Evolutionary conservation across 2,888 invertebrate species (phyloP).

Genomic region (Orthosia gracilis): DNA sequence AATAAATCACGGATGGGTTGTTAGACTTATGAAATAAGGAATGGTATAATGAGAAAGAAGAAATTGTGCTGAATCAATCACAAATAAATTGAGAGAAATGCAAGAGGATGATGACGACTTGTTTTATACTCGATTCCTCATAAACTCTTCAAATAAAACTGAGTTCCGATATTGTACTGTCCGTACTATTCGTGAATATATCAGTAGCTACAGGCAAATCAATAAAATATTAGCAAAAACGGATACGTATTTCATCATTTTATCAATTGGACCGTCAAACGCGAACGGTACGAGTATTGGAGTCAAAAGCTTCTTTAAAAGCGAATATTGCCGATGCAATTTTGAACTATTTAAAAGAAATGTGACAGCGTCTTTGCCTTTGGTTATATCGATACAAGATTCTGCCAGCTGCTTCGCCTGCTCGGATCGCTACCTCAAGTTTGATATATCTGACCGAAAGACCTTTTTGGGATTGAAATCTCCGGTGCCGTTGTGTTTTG

Average conservation of each 20-base stretch:
- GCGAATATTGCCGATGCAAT: constrained; percentile 30
- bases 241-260: constrained; percentile 19
- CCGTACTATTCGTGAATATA: not conserved
- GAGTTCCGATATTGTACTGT: too few relatives aligned
- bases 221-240: not conserved
- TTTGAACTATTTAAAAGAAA: constrained; percentile 9
- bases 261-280: constrained; percentile 10
- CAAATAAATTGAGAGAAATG: too few relatives aligned
- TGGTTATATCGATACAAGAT: not conserved
- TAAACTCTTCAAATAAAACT: not conserved
- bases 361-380: not conserved
- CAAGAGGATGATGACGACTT: too few relatives aligned
- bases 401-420: not conserved
- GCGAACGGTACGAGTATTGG: not conserved
- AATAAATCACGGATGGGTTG: not conserved
- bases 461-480: too few relatives aligned
- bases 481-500: not conserved
- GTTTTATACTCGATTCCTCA: not conserved
- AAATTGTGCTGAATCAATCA: too few relatives aligned
- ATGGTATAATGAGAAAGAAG: too few relatives aligned
- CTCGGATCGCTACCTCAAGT: not conserved
- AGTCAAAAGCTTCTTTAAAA: constrained; percentile 3
- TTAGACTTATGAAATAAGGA: too few relatives aligned
- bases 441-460: not conserved
- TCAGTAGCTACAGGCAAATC: not conserved